A percentile compares a stretch with the other conserved stretches of the same genome.
Evolutionary conservation across 2,888 invertebrate genomes (phyloP).

Genomic region (Acanthosepion pharaonis): DNA sequence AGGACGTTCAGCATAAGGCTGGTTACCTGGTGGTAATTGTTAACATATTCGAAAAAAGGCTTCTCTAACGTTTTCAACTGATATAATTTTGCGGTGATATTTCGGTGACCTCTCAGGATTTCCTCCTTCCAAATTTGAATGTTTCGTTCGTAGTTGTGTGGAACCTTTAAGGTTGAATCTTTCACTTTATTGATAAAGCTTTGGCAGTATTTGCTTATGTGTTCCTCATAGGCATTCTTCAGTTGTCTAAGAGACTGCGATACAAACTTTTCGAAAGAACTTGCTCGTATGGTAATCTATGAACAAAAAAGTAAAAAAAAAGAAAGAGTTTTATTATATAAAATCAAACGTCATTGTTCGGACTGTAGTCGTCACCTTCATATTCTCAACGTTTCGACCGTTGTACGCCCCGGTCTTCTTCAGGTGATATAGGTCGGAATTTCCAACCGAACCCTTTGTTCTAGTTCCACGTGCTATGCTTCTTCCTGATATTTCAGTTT

Average conservation of each 20-base stretch:
- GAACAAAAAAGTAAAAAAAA: not conserved
- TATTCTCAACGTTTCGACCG: too few species aligned
- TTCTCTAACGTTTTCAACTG: not conserved
- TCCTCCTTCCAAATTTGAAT: slow-evolving; percentile 37
- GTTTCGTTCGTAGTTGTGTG: not conserved
- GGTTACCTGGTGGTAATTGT: not conserved
- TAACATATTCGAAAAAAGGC: not conserved
- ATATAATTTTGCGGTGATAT: not conserved
- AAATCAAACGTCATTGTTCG: too few species aligned
- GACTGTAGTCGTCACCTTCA: too few species aligned
- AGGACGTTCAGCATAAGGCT: not conserved
- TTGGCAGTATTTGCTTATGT: slow-evolving; percentile 13
- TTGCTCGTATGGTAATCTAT: slow-evolving; percentile 36
- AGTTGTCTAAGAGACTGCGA: not conserved
- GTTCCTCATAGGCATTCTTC: not conserved
- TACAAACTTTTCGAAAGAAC: not conserved
- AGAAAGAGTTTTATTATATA: not conserved
- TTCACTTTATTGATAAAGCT: not conserved
- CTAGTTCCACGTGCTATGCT: too few species aligned
- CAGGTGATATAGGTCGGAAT: too few species aligned
- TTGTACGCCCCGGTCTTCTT: too few species aligned
- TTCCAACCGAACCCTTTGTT: too few species aligned
- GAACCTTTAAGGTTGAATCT: not conserved
- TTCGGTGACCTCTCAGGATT: not conserved
- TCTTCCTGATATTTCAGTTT: too few species aligned